Evolutionary conservation across 2,888 invertebrate genomes (phyloP), one percentile per base, ranked within the genome.

Genomic region (Dasypolia templi): DNA sequence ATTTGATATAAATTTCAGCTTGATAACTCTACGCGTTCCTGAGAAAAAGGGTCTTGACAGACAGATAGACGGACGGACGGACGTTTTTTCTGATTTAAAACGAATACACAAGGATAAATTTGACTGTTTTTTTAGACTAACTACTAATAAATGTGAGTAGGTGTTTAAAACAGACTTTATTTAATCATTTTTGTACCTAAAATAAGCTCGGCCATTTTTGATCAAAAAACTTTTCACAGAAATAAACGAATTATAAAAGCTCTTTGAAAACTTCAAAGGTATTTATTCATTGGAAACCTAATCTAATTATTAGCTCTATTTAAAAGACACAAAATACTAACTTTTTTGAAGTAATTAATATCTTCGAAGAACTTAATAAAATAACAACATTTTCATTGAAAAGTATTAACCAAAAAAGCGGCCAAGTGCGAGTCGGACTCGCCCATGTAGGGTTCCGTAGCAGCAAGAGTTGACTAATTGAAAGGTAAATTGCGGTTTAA

Each of bases 191-290:
- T n/a, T 53, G 11, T 53, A 9, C 14, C 17, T 51, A 55, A 63
- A 35, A 26, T n/a, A 6, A 42, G 2, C 2, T 56, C 7, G 17
- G 11, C 11, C 1, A 42, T 3, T 3, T 74, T 72, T 42, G 29
- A 32, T 22, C 2, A 29, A 29, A 17, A 3, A 0, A 19, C 32
- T 42, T 26, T 75, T 5, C 61, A 22, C 4, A 46, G 7, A 44
- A 73, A 75, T 42, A 29, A 5, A 12, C 32, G 4, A 53, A 49
- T 78, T 42, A 32, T 29, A 44, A 76, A 44, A n/a, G 6, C 11
- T 46, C 19, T 55, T 64, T 51, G 14, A 32, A 58, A 53, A 49
- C 39, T 19, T 14, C 19, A 59, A 69, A 75, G n/a, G 26, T 3
- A 29, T 19, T 12, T 17, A 39, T 35, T 59, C 75, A 53, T 49